Conservation (phyloP, 2,113 vertebrate genomes). For the Atherinomorus stipes region DNA sequence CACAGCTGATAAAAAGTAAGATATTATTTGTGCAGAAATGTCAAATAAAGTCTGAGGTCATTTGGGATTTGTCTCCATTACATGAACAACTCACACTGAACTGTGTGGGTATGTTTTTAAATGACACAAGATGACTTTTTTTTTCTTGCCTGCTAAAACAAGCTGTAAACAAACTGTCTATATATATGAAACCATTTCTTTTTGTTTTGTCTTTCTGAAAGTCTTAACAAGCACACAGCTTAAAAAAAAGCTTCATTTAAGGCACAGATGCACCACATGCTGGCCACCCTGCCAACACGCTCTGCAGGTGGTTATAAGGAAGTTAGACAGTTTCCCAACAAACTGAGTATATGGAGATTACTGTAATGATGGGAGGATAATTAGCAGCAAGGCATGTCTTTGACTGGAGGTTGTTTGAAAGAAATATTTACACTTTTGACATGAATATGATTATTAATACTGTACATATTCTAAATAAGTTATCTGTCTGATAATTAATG, state of each 20-base stretch:
- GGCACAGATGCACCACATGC: slow-evolving; percentile 32
- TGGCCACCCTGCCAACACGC: slow-evolving; percentile 27
- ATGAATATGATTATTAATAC: background rate
- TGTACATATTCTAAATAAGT: no score
- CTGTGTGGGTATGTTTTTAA: background rate
- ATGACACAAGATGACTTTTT: background rate
- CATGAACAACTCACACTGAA: no score
- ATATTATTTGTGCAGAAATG: background rate
- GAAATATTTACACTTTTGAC: slow-evolving; percentile 7
- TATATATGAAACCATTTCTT: slow-evolving; percentile 25
- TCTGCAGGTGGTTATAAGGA: slow-evolving; percentile 56
- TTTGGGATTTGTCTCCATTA: background rate
- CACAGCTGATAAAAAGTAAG: background rate
- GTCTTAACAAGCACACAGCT: slow-evolving; percentile 39
- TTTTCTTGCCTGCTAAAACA: background rate
- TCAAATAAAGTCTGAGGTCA: slow-evolving; percentile 1
- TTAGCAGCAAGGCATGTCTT: background rate
- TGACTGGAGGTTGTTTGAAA: slow-evolving; percentile 9
- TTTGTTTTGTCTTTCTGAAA: background rate
- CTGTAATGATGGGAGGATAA: background rate
- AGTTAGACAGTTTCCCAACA: slow-evolving; percentile 47
- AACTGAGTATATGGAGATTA: slow-evolving; percentile 28
- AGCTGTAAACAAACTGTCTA: slow-evolving; percentile 6
- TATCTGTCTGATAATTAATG: background rate
- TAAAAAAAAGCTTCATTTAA: slow-evolving; percentile 27